Base-by-base conservation (phyloP, 2,797 vertebrate species). In the Huso huso region DNA sequence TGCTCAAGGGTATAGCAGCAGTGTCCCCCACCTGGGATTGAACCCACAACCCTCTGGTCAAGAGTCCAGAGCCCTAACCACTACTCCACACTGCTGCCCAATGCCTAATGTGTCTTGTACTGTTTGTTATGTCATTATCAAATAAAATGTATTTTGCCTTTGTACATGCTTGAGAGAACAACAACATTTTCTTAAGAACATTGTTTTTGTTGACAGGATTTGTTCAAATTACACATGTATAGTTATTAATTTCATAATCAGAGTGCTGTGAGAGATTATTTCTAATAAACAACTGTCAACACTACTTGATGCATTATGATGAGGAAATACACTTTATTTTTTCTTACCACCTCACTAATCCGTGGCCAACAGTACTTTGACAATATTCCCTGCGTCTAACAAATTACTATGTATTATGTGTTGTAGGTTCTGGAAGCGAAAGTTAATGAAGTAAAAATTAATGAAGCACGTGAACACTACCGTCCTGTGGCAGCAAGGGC, bases 371-470 rank as follows among this genome's bases (percentile, higher is more conserved):
- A 65, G 66, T 48, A 6, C 65, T 69, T 74, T 76, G 75, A 78
- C 74, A 62, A 74, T 79, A 67, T 75, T 65, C 70, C 71, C 71
- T 61, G 55, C 69, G 78, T 77, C 81, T 84, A 81, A 80, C 78
- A 76, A 77, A 74, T 72, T 64, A 75, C 77, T 66, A 79, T 82
- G 84, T 86, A 83, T 77, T 78, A 81, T 81, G 75, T 65, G 78
- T 77, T 68, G 74, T 82, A 89, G 85, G 82, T 81, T 78, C 82
- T 88, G 82, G 84, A 91, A 88, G 84, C 87, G 79, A 84, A 88
- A 87, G 85, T 86, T 88, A 92, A 91, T 86, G 88, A 86, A 85
- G 83, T 89, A 86, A 92, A 91, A 88, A 90, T 88, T 87, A 90
- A 90, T 88, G 88, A 93, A 89, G 86, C 87, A 86, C 80, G 67